phyloP scores from a whole-genome alignment of 2,888 invertebrate species.

The Bursaphelenchus okinawaensis region DNA sequence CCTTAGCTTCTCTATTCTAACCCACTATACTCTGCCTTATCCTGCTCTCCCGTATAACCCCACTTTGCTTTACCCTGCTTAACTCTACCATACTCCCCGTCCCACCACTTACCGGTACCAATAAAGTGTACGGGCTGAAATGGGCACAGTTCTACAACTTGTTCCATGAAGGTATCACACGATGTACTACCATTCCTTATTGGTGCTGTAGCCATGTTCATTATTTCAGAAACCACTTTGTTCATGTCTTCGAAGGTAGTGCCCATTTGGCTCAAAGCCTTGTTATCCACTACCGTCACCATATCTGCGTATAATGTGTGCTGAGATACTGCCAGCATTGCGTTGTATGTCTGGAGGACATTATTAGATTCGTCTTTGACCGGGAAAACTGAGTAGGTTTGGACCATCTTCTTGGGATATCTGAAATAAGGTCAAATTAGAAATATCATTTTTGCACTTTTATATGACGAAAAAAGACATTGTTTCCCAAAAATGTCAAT shows the following conservation, averaged over 20 bases:
- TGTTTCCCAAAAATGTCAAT: too few species aligned
- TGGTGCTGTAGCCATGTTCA: conserved; percentile 95
- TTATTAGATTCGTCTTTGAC: conserved; percentile 63
- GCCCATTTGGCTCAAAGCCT: conserved; percentile 79
- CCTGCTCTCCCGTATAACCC: too few species aligned
- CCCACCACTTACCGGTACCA: conserved; percentile 75
- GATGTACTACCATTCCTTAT: conserved; percentile 74
- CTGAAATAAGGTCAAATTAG: too few species aligned
- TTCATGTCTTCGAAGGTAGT: conserved; percentile 72
- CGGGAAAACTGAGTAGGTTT: conserved; percentile 98
- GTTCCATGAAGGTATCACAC: conserved; percentile 92
- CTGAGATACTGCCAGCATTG: conserved; percentile 83
- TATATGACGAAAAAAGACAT: too few species aligned
- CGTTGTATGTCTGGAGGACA: conserved; percentile 93
- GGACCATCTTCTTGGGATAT: conserved; percentile 92
- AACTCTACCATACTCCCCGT: too few species aligned
- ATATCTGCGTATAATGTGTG: conserved; percentile 88
- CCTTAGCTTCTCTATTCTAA: too few species aligned
- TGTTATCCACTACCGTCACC: conserved; percentile 76
- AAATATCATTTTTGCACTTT: too few species aligned
- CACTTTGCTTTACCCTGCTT: too few species aligned
- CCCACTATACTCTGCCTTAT: too few species aligned
- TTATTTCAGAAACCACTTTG: conserved; percentile 67
- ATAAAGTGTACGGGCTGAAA: conserved; percentile 95
- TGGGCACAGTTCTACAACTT: conserved; percentile 89